Evolutionary conservation across 2,113 vertebrate species (phyloP), one percentile per base, ranked within the genome.

Genomic region (Dasyprocta punctata): DNA sequence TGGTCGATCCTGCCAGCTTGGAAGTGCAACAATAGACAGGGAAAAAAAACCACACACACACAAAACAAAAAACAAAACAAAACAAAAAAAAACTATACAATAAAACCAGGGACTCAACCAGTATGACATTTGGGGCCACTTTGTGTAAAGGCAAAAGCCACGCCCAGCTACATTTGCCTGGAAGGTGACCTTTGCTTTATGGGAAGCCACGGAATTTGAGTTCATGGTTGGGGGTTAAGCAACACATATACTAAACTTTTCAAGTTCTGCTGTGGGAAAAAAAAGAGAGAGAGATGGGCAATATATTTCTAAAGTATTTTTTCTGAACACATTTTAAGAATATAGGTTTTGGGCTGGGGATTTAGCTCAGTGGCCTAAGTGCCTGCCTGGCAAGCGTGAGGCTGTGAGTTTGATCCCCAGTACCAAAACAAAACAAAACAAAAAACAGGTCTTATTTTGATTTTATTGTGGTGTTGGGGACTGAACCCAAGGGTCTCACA

Each of bases 161-260:
- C 0, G 0, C 0, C n/a, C 38, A 67, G 38, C 78, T 69, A 84
- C 14, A 36, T 33, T 8, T 20, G 10, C 16, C 19, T 0, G 0
- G 41, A 89, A 26, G 28, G 30, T 0, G 1, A 30, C 5, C 28
- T 92, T 10, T 12, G 17, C 1, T 7, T 10, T 10, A 54, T 0
- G 24, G 41, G 41, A n/a, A 60, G 56, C 13, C 41, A 30, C 1
- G 58, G 28, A 82, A 73, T 7, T 1, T 0, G 56, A 7, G 58
- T 3, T 65, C 47, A 7, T 0, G 2, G 30, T 3, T 10, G 0
- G 24, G 24, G 4, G 24, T 0, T 13, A 49, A 9, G 0, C 41
- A 28, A 58, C 38, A 49, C 4, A 5, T 3, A 38, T 1, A 30
- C 26, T 8, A 28, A 83, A 38, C 22, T 7, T 1, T 41, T 80